Percentiles rank a stretch among this genome's conserved stretches.
Evolutionary conservation across 37 sponge, comb jelly and placozoan genomes (phyloP).

Genomic region (Cladorhizidae sp.): DNA sequence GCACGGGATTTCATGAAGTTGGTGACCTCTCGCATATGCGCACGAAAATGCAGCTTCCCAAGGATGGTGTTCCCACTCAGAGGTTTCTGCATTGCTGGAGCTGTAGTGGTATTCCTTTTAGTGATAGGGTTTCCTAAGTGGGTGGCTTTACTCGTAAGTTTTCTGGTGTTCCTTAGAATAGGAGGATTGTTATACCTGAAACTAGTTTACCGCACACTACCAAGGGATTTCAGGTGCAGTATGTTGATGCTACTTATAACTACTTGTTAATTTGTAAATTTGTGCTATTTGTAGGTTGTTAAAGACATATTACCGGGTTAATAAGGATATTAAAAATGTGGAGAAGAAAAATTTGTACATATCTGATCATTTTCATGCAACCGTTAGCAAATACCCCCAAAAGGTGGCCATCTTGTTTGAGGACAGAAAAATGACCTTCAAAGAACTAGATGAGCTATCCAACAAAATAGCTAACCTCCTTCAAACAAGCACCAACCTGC

Average conservation of each 20-base stretch:
- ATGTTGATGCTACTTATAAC: neutral
- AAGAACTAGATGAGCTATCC: slow-evolving; percentile 46
- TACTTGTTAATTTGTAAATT: no score
- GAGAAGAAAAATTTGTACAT: neutral
- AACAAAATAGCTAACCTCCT: slow-evolving; percentile 68
- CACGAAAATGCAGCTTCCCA: no score
- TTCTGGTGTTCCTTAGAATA: slow-evolving; percentile 1
- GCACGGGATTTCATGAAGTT: no score
- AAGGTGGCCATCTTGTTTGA: slow-evolving; percentile 76
- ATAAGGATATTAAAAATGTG: neutral
- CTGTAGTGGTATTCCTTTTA: neutral
- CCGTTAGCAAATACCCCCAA: slow-evolving; percentile 47
- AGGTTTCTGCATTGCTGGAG: neutral
- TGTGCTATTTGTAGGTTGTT: slow-evolving; percentile 3
- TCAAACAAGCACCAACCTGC: slow-evolving; percentile 28
- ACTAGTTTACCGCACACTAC: neutral
- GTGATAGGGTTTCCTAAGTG: slow-evolving; percentile 16
- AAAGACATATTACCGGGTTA: neutral
- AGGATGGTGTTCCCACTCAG: slow-evolving; percentile 1
- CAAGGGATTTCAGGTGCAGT: slow-evolving; percentile 26
- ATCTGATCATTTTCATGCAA: slow-evolving; percentile 41
- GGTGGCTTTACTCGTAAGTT: neutral
- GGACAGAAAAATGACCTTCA: slow-evolving; percentile 67
- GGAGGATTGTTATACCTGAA: slow-evolving; percentile 15
- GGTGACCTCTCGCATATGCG: no score